Evolutionary conservation across 2,888 invertebrate genomes (phyloP), one percentile per base, ranked within the genome.

Genomic region (Coremacera marginata): DNA sequence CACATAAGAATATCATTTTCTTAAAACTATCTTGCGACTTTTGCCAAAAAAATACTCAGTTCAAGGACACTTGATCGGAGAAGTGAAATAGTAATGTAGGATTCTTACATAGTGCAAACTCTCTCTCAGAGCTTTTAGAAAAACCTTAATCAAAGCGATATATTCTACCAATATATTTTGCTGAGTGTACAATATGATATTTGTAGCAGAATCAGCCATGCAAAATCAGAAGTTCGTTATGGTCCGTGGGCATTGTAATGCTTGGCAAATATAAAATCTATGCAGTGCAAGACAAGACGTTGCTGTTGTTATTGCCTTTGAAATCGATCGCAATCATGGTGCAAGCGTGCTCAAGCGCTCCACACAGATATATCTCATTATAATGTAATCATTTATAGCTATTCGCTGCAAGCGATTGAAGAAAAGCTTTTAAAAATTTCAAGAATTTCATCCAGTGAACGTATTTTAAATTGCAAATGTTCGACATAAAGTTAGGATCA

Each of bases 351-450:
- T 63, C 31, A 16, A 14, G 22, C 19, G 49, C 8, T 49, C 34
- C 49, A 49, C 62, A 49, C 62, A 63, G 72, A 63, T 51, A 70
- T 57, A 57, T 31, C 76, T 71, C 71, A 71, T 76, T 76, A 72
- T 67, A 72, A 57, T 71, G 67, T 72, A 76, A 72, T 72, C 72
- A 76, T 71, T 71, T 76, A 52, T 55, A 63, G 65, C 52, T n/a
- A 14, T 76, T 55, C 37, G 49, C 70, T 65, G 71, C 63, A 51
- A 63, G 71, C 34, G 9, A 27, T 44, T 22, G 37, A 34, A 19
- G 4, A 44, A 14, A 44, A 14, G n/a, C 8, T 55, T 70, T 60
- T n/a, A 22, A 11, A 71, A 57, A 19, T 72, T 60, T 27, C 34
- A 34, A n/a, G n/a, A 63, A 62, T 63, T 16, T 16, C 63, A 60